Evolutionary conservation across 2,797 vertebrate species (phyloP).

Genomic region (Lacerta viridis): DNA sequence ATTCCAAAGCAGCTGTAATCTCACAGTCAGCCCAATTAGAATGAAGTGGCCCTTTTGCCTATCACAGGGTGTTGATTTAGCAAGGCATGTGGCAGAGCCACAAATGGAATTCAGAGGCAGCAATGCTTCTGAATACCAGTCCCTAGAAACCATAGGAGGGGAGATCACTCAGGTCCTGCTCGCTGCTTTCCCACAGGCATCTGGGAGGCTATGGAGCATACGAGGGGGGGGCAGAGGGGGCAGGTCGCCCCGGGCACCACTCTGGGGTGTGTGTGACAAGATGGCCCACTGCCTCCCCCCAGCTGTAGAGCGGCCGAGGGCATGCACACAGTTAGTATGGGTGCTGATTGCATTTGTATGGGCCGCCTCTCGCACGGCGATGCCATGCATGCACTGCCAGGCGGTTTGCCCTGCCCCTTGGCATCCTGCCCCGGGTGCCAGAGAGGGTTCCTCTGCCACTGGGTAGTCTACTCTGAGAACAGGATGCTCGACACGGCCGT

Average conservation of each 20-base stretch:
- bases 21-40: slow-evolving; percentile 15
- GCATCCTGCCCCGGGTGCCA: accelerated
- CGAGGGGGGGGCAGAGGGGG: no score
- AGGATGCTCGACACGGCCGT: no score
- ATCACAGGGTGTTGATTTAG: background rate
- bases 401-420: accelerated
- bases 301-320: no score
- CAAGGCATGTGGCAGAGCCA: background rate
- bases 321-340: accelerated
- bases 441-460: no score
- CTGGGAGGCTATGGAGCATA: no score
- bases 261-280: no score
- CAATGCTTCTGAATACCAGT: background rate
- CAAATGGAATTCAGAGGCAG: background rate
- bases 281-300: no score
- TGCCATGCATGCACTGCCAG: accelerated
- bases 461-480: no score
- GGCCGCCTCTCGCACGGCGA: no score
- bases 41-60: slow-evolving; percentile 7
- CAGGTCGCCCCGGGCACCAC: accelerated
- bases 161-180: no score
- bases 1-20: background rate
- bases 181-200: no score
- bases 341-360: no score
- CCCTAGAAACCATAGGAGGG: background rate